These are phyloP conservation scores for Globia sparganii DNA, from an alignment of 2,888 invertebrate genomes.

Conservation along the genomic window DNA sequence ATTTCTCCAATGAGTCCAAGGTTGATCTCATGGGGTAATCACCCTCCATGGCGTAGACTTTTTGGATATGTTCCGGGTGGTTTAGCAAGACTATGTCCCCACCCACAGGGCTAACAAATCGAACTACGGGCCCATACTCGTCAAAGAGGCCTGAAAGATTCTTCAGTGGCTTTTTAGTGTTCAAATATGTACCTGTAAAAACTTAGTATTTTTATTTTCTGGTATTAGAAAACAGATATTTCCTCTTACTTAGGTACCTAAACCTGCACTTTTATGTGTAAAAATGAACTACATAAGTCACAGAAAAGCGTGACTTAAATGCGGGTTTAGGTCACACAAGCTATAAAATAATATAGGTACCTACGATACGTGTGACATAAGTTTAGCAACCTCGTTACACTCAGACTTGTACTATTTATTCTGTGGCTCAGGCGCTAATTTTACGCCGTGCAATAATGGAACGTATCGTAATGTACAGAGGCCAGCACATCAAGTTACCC, in stretches of 20 bases:
- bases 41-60: conserved; percentile 91
- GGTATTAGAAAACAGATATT: conserved; percentile 5
- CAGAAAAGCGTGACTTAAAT: background rate
- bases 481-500: too few relatives aligned
- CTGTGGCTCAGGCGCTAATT: background rate
- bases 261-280: background rate
- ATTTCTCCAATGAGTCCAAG: conserved; percentile 92
- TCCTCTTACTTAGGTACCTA: background rate
- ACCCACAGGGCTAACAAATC: conserved; percentile 92
- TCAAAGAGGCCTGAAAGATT: conserved; percentile 83
- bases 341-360: background rate
- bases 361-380: background rate
- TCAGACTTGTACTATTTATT: too few relatives aligned
- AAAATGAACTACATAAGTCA: too few relatives aligned
- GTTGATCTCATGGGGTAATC: conserved; percentile 91
- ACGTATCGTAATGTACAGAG: background rate
- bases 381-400: background rate
- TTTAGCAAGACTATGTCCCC: conserved; percentile 91
- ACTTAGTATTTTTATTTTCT: background rate
- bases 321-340: background rate
- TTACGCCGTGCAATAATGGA: background rate
- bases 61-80: conserved; percentile 92
- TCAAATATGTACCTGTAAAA: conserved; percentile 77
- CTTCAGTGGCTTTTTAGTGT: conserved; percentile 76
- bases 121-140: conserved; percentile 92